Evolutionary conservation across 2,797 vertebrate species (phyloP), one percentile per base, ranked within the genome.

Genomic region (Eulemur albifrons): DNA sequence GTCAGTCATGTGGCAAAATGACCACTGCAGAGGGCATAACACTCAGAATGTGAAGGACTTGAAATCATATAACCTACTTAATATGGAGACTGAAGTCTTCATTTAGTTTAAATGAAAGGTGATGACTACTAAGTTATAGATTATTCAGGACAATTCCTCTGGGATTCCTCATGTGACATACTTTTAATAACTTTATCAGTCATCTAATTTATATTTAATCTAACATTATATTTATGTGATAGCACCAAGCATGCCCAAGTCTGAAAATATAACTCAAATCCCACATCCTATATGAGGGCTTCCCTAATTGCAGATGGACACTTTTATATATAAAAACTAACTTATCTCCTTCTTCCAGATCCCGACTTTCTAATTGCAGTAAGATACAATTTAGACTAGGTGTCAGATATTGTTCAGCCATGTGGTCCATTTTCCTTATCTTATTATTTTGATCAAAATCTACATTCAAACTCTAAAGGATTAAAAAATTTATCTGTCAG

Each of bases 391-490:
- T 80, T 63, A 80, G 11, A 30, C 83, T 95, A 86, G 1, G 65
- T 86, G 95, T 93, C 48, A 97, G 92, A 75, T 35, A 75, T 14
- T 85, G 27, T 61, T 84, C 67, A 82, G 63, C 10, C 73, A 57
- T 20, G 11, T 85, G 43, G 59, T 82, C 59, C 43, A n/a, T 95
- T 72, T 52, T 95, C 93, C 85, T 89, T 92, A 83, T 1, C 85
- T 89, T 92, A 83, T 1, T 40, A 17, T 38, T 95, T 96, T 93
- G 48, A 75, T 93, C 23, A 93, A 93, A 93, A 91, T 48, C 83
- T 87, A 76, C 10, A 84, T 5, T 88, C 73, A 92, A 94, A 96
- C 14, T 18, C 65, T 79, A 65, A 67, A 73, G 65, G 30, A 69
- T 90, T 86, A 48, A 70, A 72, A 67, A 81, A 88, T 8, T 35